Base-by-base conservation (phyloP, 2,888 invertebrate genomes). In the Parapristionchus giblindavisi region DNA sequence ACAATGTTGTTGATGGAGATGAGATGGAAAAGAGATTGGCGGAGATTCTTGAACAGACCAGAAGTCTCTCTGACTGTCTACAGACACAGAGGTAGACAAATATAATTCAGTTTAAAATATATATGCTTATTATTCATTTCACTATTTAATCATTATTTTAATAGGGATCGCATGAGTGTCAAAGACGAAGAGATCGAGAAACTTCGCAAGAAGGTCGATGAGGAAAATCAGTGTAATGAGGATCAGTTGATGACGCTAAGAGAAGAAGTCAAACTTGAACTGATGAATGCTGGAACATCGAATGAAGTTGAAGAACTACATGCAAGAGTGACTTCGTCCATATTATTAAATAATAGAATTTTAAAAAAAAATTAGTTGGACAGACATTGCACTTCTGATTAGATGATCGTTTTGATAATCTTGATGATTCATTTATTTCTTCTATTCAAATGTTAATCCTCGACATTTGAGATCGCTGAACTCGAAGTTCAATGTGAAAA, bases 151-250 rank as follows among this genome's bases (percentile, higher is more conserved):
- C 3, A 14, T 17, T 43, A 43, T 43, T 17, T 11, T 54, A 32
- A 6, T 32, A 71, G 70, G 38, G 70, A 71, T 11, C 54, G 56
- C 17, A 38, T 71, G 38, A 27, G 56, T 6, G 36, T 43, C 73
- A 75, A 36, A 76, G 82, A 83, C 68, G 81, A 79, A 58, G 81
- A 83, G 72, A 78, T 83, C 36, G 71, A 43, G 14, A 77, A 56
- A 24, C 77, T 83, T 1, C 77, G 80, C 6, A 79, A 78, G 21
- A 77, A 79, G 14, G 74, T 83, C 14, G 80, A 81, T 32, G 78
- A 81, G 52, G 84, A 83, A 71, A 78, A 79, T 34, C 71, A 76
- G 21, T 66, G 76, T 51, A 79, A 80, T 32, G 81, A 83, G 36
- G 80, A 81, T 70, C 78, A 78, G 75, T 75, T 82, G 48, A 72